Conservation (phyloP, 2,113 vertebrate genomes). For the Festucalex cinctus region DNA sequence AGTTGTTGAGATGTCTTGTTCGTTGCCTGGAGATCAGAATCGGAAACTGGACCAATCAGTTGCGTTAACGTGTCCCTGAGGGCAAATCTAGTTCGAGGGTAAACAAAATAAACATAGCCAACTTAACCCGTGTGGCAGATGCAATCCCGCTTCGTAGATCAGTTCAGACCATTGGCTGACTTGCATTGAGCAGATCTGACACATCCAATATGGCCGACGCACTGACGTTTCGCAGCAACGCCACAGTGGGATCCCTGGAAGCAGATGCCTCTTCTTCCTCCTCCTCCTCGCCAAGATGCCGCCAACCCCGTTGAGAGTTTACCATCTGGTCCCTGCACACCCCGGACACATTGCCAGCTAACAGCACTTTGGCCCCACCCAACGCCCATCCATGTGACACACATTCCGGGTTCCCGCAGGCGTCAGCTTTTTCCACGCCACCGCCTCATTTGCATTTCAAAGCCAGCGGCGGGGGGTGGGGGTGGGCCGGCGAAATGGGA, state of each 20-base stretch:
- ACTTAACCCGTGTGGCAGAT: too few species aligned
- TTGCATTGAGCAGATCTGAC: neutral
- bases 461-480: neutral
- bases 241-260: neutral
- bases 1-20: too few species aligned
- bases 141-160: too few species aligned
- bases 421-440: neutral
- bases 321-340: neutral
- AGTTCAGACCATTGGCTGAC: too few species aligned
- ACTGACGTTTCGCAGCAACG: neutral
- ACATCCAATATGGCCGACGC: neutral
- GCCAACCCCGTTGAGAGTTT: neutral
- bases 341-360: neutral
- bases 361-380: neutral
- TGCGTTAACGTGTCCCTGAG: too few species aligned
- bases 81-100: too few species aligned
- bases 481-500: too few species aligned
- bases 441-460: neutral
- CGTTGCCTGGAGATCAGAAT: too few species aligned
- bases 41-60: too few species aligned
- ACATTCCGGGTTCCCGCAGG: neutral
- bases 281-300: neutral
- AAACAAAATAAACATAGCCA: too few species aligned
- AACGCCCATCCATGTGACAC: neutral
- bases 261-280: neutral